phyloP scores from a whole-genome alignment of 1,140 invertebrate genomes.

The Lineus longissimus region DNA sequence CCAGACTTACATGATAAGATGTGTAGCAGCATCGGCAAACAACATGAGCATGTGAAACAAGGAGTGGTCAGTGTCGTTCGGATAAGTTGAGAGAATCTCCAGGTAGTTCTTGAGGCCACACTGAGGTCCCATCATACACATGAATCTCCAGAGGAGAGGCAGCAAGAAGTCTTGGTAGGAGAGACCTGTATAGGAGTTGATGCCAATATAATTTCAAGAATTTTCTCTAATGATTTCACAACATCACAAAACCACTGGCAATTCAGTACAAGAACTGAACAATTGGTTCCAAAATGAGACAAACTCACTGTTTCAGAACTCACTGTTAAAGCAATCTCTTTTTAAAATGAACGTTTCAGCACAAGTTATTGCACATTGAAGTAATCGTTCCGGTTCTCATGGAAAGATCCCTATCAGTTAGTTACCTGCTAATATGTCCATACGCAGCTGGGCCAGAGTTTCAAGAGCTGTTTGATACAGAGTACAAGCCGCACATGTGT shows the following conservation, averaged over 20 bases:
- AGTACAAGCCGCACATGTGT: conserved; percentile 78
- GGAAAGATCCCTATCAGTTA: no score
- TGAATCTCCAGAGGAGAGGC: conserved; percentile 86
- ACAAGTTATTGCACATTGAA: no score
- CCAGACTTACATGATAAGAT: conserved; percentile 86
- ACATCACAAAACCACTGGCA: background rate
- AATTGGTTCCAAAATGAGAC: no score
- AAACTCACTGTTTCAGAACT: no score
- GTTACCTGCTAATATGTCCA: conserved; percentile 89
- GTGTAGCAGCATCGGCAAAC: conserved; percentile 94
- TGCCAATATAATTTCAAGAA: no score
- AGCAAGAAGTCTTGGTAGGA: conserved; percentile 90
- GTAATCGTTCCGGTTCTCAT: no score
- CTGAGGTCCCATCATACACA: conserved; percentile 79
- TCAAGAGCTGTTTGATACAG: conserved; percentile 86
- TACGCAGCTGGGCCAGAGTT: conserved; percentile 83
- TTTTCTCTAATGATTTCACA: background rate
- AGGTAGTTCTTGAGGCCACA: conserved; percentile 87
- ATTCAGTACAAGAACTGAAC: background rate
- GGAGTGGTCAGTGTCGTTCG: conserved; percentile 65
- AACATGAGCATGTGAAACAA: conserved; percentile 72
- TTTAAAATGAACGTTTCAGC: no score
- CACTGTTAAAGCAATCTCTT: no score
- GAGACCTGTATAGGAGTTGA: conserved; percentile 66
- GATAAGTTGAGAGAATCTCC: conserved; percentile 75